phyloP scores from a whole-genome alignment of 2,113 vertebrate genomes.

The Chaetodon auriga region DNA sequence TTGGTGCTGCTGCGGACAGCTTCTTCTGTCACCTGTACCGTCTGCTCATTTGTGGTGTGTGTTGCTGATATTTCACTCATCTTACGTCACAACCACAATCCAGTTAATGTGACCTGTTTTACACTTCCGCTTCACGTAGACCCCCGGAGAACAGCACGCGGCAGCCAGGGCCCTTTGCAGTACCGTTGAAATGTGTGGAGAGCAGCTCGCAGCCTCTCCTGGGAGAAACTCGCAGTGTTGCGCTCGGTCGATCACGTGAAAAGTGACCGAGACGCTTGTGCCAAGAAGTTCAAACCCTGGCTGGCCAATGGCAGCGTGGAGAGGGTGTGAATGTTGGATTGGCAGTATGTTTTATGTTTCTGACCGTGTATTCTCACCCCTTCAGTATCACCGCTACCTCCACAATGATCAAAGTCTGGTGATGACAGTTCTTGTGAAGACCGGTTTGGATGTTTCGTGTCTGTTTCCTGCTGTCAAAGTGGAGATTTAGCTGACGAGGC shows the following conservation, averaged over 20 bases:
- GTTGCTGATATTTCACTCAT: neutral
- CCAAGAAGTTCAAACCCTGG: neutral
- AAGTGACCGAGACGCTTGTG: neutral
- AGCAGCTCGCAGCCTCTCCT: neutral
- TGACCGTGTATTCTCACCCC: no score
- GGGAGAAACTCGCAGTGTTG: neutral
- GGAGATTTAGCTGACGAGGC: neutral
- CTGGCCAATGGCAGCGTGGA: no score
- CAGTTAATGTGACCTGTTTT: neutral
- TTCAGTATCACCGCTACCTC: conserved; percentile 44
- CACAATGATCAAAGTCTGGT: neutral
- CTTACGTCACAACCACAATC: conserved; percentile 12
- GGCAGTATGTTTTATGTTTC: neutral
- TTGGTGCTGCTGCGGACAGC: conserved; percentile 36
- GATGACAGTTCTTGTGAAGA: neutral
- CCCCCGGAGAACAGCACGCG: no score
- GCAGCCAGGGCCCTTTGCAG: no score
- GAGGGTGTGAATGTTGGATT: neutral
- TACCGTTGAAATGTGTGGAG: neutral
- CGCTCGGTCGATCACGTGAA: neutral
- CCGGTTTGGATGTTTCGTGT: conserved; percentile 26
- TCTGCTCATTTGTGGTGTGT: neutral
- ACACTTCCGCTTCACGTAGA: neutral
- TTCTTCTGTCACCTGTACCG: neutral
- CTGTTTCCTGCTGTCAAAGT: conserved; percentile 1